Conservation (phyloP, 2,113 vertebrate genomes). For the Lagopus muta region DNA sequence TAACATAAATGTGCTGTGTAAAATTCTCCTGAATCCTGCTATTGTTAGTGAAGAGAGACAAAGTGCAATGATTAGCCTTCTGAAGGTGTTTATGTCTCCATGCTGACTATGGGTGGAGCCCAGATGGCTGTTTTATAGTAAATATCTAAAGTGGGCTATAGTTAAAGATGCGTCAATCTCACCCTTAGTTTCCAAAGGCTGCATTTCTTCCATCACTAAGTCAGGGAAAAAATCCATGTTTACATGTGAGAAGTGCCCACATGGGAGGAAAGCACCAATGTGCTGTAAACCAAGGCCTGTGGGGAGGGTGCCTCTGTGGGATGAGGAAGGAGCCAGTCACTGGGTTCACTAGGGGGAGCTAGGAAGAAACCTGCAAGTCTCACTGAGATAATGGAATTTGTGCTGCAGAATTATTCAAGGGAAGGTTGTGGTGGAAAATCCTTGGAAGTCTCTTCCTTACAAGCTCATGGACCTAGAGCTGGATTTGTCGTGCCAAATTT, state of each 20-base stretch:
- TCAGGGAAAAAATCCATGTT: neutral
- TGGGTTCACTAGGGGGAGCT: constrained; percentile 69
- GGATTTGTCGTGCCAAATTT: neutral
- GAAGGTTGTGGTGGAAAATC: neutral
- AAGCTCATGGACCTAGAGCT: neutral
- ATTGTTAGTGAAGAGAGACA: neutral
- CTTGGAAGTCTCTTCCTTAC: neutral
- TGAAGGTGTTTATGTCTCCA: neutral
- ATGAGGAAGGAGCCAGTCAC: neutral
- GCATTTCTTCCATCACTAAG: neutral
- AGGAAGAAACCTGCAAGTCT: constrained; percentile 37
- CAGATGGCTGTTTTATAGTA: neutral
- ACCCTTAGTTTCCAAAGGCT: neutral
- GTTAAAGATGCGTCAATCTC: neutral
- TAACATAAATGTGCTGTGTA: neutral
- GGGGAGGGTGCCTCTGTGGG: neutral
- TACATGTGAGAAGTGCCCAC: neutral
- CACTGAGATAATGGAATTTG: neutral
- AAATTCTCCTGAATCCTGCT: neutral
- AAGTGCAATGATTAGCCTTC: neutral
- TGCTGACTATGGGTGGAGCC: neutral
- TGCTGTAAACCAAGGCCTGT: neutral
- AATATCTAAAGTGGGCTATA: neutral
- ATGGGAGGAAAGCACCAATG: neutral
- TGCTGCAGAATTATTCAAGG: constrained; percentile 5